Evolutionary conservation across 2,888 invertebrate genomes (phyloP).

Genomic region (Agriopis leucophaearia): DNA sequence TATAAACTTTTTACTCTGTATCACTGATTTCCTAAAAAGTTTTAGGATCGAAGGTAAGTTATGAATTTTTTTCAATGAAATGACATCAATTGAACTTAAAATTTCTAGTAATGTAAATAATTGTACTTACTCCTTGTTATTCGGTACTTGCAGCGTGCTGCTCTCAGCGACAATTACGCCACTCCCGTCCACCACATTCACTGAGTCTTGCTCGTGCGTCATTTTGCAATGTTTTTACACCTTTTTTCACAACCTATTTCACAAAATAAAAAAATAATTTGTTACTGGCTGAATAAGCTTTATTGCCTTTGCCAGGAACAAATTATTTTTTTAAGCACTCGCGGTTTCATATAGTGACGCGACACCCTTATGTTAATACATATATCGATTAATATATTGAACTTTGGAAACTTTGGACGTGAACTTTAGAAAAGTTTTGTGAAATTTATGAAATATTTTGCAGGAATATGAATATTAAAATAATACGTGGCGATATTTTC

Average conservation of each 20-base stretch:
- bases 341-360: slow-evolving; percentile 35
- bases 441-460: too few species aligned
- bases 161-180: slow-evolving; percentile 50
- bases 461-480: not conserved
- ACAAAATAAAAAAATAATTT: slow-evolving; percentile 40
- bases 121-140: slow-evolving; percentile 50
- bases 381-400: not conserved
- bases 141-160: slow-evolving; percentile 34
- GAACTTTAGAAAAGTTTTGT: not conserved
- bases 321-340: slow-evolving; percentile 47
- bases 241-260: slow-evolving; percentile 54
- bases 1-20: too few species aligned
- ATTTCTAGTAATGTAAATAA: not conserved
- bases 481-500: slow-evolving; percentile 52
- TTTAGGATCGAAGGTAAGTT: too few species aligned
- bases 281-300: slow-evolving; percentile 37
- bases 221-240: slow-evolving; percentile 55
- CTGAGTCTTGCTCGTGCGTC: slow-evolving; percentile 66
- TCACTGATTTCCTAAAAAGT: too few species aligned
- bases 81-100: not conserved
- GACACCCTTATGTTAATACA: slow-evolving; percentile 18
- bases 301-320: slow-evolving; percentile 41
- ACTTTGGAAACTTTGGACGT: not conserved
- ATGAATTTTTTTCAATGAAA: not conserved
- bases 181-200: slow-evolving; percentile 64